phyloP scores from a whole-genome alignment of 2,113 vertebrate genomes.

The Nothobranchius furzeri region DNA sequence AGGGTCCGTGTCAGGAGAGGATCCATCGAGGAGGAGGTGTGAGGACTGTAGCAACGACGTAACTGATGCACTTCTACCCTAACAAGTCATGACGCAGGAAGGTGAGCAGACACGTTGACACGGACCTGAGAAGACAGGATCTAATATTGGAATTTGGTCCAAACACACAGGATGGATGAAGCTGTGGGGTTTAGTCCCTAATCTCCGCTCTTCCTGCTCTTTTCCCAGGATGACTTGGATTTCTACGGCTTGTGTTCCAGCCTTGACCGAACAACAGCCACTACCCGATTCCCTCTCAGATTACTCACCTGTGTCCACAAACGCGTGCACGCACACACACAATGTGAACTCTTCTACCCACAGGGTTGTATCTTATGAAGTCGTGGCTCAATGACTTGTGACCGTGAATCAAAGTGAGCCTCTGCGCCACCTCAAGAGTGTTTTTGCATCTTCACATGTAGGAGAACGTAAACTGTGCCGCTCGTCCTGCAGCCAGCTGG shows the following conservation, averaged over 20 bases:
- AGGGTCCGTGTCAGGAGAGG: slow-evolving; percentile 14
- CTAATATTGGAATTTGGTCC: no score
- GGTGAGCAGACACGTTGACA: slow-evolving; percentile 47
- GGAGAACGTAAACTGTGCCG: slow-evolving; percentile 28
- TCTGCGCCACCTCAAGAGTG: slow-evolving; percentile 40
- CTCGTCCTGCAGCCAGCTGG: slow-evolving; percentile 33
- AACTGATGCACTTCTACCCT: slow-evolving; percentile 43
- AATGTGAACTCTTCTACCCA: slow-evolving; percentile 53
- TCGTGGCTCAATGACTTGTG: slow-evolving; percentile 45
- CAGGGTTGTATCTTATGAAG: slow-evolving; percentile 66
- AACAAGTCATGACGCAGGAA: slow-evolving; percentile 41
- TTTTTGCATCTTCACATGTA: slow-evolving; percentile 39
- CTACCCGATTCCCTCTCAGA: slow-evolving; percentile 65
- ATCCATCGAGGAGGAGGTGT: slow-evolving; percentile 11
- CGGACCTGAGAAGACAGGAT: background rate
- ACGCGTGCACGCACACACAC: slow-evolving; percentile 15
- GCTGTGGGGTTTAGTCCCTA: slow-evolving; percentile 37
- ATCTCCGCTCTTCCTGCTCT: slow-evolving; percentile 59
- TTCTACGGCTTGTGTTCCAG: slow-evolving; percentile 64
- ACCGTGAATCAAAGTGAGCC: slow-evolving; percentile 30
- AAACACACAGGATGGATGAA: no score
- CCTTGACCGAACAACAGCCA: slow-evolving; percentile 59
- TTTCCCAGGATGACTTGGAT: slow-evolving; percentile 72
- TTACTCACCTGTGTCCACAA: slow-evolving; percentile 35
- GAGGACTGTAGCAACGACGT: slow-evolving; percentile 24